Conservation (phyloP, 2,888 invertebrate genomes). For the Archips crataeganus region DNA sequence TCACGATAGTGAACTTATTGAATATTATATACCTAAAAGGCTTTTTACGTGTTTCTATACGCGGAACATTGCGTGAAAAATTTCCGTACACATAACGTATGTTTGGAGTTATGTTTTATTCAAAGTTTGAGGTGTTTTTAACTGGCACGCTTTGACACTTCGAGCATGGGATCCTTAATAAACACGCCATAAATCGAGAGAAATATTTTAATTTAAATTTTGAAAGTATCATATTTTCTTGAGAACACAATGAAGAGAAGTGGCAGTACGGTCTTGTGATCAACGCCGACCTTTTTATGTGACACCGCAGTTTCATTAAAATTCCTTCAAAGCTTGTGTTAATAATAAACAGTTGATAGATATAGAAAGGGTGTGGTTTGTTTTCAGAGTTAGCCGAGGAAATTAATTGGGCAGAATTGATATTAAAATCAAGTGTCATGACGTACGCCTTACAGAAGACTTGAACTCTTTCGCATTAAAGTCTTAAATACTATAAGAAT, state of each 20-base stretch:
- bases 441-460: too few species aligned
- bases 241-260: conserved; percentile 4
- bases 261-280: conserved; percentile 8
- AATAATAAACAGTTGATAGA: neutral
- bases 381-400: too few species aligned
- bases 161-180: conserved; percentile 59
- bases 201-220: conserved; percentile 79
- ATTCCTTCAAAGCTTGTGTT: too few species aligned
- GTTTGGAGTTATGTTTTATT: neutral
- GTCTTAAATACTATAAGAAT: too few species aligned
- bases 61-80: neutral
- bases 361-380: too few species aligned
- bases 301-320: too few species aligned
- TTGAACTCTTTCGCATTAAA: too few species aligned
- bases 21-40: neutral
- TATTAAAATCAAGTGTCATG: too few species aligned
- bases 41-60: neutral
- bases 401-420: too few species aligned
- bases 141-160: conserved; percentile 27
- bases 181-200: conserved; percentile 67
- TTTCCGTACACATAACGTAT: neutral
- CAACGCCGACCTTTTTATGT: too few species aligned
- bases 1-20: neutral
- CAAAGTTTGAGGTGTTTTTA: conserved; percentile 4
- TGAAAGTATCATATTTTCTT: conserved; percentile 55